Evolutionary conservation across 2,888 invertebrate species (phyloP), one percentile per base, ranked within the genome.

Genomic region (Podabrus alpinus): DNA sequence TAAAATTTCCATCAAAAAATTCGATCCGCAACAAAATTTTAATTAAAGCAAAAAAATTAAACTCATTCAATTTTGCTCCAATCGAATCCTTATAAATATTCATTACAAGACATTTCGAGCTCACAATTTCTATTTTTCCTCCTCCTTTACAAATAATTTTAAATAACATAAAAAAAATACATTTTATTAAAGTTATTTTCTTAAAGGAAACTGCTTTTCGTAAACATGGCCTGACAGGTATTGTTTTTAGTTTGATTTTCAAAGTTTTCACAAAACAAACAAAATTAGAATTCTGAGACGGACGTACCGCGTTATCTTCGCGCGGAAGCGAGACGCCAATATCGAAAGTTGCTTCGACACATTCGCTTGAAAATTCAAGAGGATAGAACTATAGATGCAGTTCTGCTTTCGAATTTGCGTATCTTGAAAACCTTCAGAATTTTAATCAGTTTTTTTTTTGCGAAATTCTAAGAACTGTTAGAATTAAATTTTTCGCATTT

Each of bases 181-280:
- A 21, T 17, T 64, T 64, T 64, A 64, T 64, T 64, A 17, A 21
- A 64, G 62, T 19, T 64, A 64, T 64, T 64, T 64, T 64, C 62
- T 64, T 64, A 19, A 64, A 21, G 62, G 62, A 64, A 64, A 64
- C 62, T 64, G 69, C 71, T 73, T 71, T 73, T 77, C 64, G 76
- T 71, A 78, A 77, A 79, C 78, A 80, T 78, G 77, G 78, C 70
- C 66, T 76, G 70, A 76, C 74, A 75, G 80, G 79, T 81, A 82
- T 80, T 81, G 82, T 81, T 85, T 85, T 85, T 85, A 84, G 84
- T 85, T 86, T 85, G 85, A 84, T 86, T 85, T 86, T 83, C 84
- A 81, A 85, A 85, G 83, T 86, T 86, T 85, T 83, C 81, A 83
- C 82, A 85, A 83, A 85, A 83, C 84, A 85, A 85, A 84, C 83